These are phyloP conservation scores for Empidonax traillii DNA, from an alignment of 2,113 vertebrate genomes.

Conservation along the genomic window DNA sequence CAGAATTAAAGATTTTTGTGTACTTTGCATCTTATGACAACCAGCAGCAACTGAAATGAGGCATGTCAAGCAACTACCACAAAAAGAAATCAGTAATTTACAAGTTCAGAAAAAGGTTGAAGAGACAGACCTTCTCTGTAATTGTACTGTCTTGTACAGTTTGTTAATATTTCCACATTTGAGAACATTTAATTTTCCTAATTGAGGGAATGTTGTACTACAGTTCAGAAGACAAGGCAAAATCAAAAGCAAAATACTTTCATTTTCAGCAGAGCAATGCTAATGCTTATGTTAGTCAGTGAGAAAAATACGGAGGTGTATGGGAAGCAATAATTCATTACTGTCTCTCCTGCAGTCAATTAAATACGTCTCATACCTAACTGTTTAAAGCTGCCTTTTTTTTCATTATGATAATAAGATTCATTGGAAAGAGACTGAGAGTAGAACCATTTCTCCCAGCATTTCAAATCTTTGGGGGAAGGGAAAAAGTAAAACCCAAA, in stretches of 20 bases:
- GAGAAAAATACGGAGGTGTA: not conserved
- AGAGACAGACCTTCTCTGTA: not conserved
- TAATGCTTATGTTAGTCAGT: not conserved
- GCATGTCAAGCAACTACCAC: conserved; percentile 12
- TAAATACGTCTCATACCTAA: not conserved
- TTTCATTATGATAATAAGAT: not conserved
- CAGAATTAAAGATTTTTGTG: not conserved
- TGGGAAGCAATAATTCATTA: conserved; percentile 15
- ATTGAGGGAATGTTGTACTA: not conserved
- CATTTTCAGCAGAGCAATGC: not conserved
- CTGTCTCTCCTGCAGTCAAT: not conserved
- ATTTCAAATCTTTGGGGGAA: not conserved
- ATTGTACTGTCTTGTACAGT: not conserved
- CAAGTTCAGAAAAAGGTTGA: conserved; percentile 45
- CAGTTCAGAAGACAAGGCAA: not conserved
- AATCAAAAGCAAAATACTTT: not conserved
- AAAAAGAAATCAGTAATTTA: conserved; percentile 42
- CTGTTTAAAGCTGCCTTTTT: conserved; percentile 14
- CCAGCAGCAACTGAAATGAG: conserved; percentile 14
- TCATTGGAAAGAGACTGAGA: not conserved
- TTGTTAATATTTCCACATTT: conserved; percentile 8
- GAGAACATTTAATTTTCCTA: conserved; percentile 4
- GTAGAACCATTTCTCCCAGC: not conserved
- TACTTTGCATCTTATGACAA: not conserved
- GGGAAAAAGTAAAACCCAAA: not conserved